Base-by-base conservation (phyloP, 2,888 invertebrate genomes). In the Omphaloscelis lunosa region DNA sequence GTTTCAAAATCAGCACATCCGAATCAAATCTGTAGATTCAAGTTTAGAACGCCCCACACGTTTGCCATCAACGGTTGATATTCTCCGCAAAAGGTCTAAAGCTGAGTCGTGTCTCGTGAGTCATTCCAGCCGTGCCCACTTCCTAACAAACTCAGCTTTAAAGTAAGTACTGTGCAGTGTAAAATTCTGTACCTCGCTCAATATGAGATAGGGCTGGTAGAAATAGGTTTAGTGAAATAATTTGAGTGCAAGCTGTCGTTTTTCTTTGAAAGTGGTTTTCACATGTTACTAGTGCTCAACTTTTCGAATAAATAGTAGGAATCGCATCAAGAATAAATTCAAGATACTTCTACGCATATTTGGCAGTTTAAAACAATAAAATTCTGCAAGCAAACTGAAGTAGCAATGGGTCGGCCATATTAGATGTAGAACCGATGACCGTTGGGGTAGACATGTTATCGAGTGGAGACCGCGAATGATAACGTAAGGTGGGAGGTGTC, bases 61-160 rank as follows among this genome's bases (percentile, higher is more conserved):
- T 86, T 79, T 75, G 78, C 82, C 61, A 82, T 80, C 77, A 79
- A 80, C 45, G 69, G 65, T 48, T 74, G 72, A 79, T 82, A 76
- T 69, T 77, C 76, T 61, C 68, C 58, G 80, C 81, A 87, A 85
- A 86, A 83, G 77, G 85, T 84, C 82, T 84, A 85, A 83, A 83
- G 81, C 76, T 81, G 82, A 84, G 80, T 84, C 78, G 75, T 87
- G 74, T 56, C 74, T 79, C 56, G 77, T 80, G 87, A 91, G 84
- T 89, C 88, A 87, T 76, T 71, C 77, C 63, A 76, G 77, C 81
- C 78, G 72, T 75, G 68, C 81, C 83, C 79, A 82, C 67, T 75
- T 80, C 75, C 79, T 77, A 82, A 86, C 77, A 90, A 86, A 88
- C 74, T 87, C 71, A 77, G 71, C 78, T 85, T 74, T 90, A 89